phyloP scores from a whole-genome alignment of 2,888 invertebrate genomes.

The Ophioninae sp. region DNA sequence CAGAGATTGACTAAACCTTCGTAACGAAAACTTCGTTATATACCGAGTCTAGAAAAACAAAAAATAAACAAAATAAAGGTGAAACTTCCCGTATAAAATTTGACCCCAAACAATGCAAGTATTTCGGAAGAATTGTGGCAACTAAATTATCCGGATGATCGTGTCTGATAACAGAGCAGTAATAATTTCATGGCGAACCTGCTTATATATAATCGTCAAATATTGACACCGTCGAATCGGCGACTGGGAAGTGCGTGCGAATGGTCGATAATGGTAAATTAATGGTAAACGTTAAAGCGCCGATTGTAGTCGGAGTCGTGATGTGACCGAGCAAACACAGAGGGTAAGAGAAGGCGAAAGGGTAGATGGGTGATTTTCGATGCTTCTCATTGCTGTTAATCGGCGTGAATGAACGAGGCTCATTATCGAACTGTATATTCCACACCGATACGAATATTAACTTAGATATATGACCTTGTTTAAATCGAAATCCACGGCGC shows the following conservation, averaged over 20 bases:
- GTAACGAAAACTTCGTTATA: neutral
- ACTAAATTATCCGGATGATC: neutral
- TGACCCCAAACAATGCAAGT: slow-evolving; percentile 17
- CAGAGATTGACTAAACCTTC: neutral
- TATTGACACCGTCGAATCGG: slow-evolving; percentile 23
- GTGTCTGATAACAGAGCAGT: neutral
- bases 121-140: neutral
- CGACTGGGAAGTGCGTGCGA: slow-evolving; percentile 24
- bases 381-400: slow-evolving; percentile 4
- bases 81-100: neutral
- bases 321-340: slow-evolving; percentile 2
- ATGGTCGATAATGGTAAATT: slow-evolving; percentile 29
- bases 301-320: neutral
- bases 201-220: neutral
- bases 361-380: neutral
- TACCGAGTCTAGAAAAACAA: neutral
- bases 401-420: neutral
- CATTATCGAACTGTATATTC: neutral
- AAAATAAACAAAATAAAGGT: neutral
- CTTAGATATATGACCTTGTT: slow-evolving; percentile 58
- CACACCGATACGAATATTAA: slow-evolving; percentile 15
- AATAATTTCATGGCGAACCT: neutral
- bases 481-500: slow-evolving; percentile 59
- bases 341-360: slow-evolving; percentile 6
- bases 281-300: slow-evolving; percentile 22